Evolutionary conservation across 2,888 invertebrate genomes (phyloP).

Genomic region (Osmoderma eremita): DNA sequence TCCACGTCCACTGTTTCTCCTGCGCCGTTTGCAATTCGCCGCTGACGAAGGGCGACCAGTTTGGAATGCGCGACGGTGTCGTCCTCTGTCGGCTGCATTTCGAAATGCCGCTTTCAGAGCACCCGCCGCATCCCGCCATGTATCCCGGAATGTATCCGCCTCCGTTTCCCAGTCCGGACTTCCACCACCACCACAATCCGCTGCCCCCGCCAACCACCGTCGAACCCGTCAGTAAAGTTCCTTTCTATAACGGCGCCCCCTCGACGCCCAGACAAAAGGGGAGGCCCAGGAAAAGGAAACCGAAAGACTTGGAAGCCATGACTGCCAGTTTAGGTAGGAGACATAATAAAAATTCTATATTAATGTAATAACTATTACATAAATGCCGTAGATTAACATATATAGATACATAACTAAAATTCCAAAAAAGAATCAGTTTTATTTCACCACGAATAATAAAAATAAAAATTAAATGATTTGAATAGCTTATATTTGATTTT

Average conservation of each 20-base stretch:
- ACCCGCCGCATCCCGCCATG: slow-evolving; percentile 42
- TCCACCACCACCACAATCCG: slow-evolving; percentile 62
- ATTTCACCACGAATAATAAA: too few species aligned
- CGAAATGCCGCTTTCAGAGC: slow-evolving; percentile 65
- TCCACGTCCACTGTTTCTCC: slow-evolving; percentile 94
- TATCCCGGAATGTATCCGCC: slow-evolving; percentile 59
- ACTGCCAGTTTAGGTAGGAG: slow-evolving; percentile 85
- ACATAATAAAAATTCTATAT: not conserved
- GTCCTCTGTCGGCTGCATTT: slow-evolving; percentile 86
- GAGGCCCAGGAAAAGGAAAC: slow-evolving; percentile 91
- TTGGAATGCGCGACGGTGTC: slow-evolving; percentile 89
- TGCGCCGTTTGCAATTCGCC: slow-evolving; percentile 89
- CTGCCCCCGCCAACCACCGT: slow-evolving; percentile 65
- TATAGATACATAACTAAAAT: too few species aligned
- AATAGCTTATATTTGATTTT: too few species aligned
- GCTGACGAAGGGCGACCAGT: slow-evolving; percentile 93
- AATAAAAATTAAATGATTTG: too few species aligned
- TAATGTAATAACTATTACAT: too few species aligned
- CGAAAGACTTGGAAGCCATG: slow-evolving; percentile 88
- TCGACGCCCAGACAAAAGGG: slow-evolving; percentile 87
- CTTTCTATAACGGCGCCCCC: slow-evolving; percentile 72
- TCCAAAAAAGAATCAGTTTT: too few species aligned
- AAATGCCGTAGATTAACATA: too few species aligned
- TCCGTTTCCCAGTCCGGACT: slow-evolving; percentile 68
- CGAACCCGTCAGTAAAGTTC: slow-evolving; percentile 63